A percentile compares a stretch with the other conserved stretches of the same genome.
Conservation (phyloP, 2,888 invertebrate genomes). For the Charanyca ferruginea region DNA sequence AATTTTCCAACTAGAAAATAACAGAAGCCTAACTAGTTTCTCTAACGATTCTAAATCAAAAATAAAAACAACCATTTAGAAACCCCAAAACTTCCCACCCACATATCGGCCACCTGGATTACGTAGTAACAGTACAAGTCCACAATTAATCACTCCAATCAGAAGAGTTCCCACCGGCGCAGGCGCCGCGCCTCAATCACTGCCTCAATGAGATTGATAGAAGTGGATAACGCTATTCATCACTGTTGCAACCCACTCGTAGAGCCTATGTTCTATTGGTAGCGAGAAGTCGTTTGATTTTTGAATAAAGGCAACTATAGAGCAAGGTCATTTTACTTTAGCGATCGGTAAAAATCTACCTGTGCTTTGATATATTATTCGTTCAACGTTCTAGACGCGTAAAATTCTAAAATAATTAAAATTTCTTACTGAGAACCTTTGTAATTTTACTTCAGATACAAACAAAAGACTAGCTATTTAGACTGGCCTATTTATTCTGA, state of each 20-base stretch:
- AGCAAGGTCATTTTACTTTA: background rate
- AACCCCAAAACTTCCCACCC: conserved; percentile 47
- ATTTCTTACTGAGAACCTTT: too few relatives aligned
- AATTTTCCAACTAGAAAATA: background rate
- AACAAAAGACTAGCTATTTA: too few relatives aligned
- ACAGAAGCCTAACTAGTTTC: conserved; percentile 21
- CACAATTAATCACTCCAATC: conserved; percentile 72
- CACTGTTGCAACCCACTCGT: conserved; percentile 57
- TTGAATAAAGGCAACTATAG: conserved; percentile 1
- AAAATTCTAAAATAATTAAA: too few relatives aligned
- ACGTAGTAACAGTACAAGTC: conserved; percentile 55
- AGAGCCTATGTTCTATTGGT: conserved; percentile 29
- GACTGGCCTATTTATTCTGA: background rate
- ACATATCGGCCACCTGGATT: conserved; percentile 61
- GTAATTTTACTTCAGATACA: too few relatives aligned
- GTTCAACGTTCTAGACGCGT: too few relatives aligned
- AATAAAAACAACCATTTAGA: conserved; percentile 32
- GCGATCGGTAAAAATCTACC: background rate
- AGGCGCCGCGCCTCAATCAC: conserved; percentile 71
- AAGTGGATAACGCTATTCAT: conserved; percentile 73
- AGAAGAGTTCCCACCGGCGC: conserved; percentile 73
- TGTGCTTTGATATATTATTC: too few relatives aligned
- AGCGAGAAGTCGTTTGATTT: conserved; percentile 24
- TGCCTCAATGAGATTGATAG: conserved; percentile 72
- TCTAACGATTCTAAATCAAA: conserved; percentile 7